These are phyloP conservation scores for Smittia aterrima DNA, from an alignment of 2,888 invertebrate genomes.

Conservation along the genomic window DNA sequence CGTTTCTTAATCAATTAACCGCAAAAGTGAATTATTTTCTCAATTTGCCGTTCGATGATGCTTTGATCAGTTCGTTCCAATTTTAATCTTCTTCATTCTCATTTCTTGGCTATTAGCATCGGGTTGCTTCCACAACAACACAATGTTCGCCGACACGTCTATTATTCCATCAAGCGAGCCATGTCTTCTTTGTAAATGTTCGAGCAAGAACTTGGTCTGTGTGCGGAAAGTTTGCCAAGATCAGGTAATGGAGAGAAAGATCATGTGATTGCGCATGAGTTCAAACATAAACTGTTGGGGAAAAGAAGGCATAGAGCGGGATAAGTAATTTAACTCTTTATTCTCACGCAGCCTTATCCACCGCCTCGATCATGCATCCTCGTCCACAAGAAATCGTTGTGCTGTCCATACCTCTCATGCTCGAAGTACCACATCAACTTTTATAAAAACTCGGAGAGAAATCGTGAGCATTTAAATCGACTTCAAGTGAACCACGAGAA, in stretches of 20 bases:
- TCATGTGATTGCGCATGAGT: slow-evolving; percentile 13
- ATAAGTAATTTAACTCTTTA: slow-evolving; percentile 13
- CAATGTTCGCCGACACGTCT: slow-evolving; percentile 64
- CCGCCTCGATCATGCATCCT: slow-evolving; percentile 72
- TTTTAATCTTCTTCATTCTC: background rate
- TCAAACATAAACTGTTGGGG: background rate
- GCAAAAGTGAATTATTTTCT: too few species aligned
- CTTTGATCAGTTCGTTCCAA: background rate
- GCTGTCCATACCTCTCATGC: slow-evolving; percentile 78
- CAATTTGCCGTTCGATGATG: background rate
- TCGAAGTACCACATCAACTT: slow-evolving; percentile 56
- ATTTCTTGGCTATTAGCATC: background rate
- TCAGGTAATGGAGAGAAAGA: slow-evolving; percentile 29
- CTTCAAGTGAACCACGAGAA: slow-evolving; percentile 30
- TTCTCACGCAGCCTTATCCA: slow-evolving; percentile 63
- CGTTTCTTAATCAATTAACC: too few species aligned
- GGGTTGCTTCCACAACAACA: slow-evolving; percentile 72
- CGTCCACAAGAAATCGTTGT: slow-evolving; percentile 65
- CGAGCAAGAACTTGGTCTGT: slow-evolving; percentile 69
- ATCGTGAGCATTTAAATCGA: slow-evolving; percentile 19
- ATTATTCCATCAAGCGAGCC: slow-evolving; percentile 69
- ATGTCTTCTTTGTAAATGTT: slow-evolving; percentile 76
- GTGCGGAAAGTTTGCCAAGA: slow-evolving; percentile 71
- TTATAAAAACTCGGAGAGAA: slow-evolving; percentile 38
- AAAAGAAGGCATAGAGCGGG: background rate